phyloP scores from a whole-genome alignment of 1,140 invertebrate species.

The Drosophila repletoides region DNA sequence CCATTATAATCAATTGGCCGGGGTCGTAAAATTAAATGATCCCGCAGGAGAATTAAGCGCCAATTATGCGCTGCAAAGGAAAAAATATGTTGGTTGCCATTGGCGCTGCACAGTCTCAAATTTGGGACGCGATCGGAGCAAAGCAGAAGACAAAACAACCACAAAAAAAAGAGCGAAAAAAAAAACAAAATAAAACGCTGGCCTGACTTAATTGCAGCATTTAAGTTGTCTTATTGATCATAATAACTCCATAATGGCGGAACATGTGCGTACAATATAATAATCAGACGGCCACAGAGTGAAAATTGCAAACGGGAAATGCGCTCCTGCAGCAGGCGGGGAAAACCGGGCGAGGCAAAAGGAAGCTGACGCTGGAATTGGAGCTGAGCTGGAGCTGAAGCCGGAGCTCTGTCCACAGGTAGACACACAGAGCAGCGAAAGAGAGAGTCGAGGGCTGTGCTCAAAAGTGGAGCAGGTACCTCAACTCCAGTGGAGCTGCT shows the following conservation, averaged over 20 bases:
- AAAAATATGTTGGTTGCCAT: slow-evolving; percentile 46
- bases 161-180: slow-evolving; percentile 1
- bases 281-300: slow-evolving; percentile 72
- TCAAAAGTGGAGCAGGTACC: slow-evolving; percentile 57
- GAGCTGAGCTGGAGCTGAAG: background rate
- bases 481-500: slow-evolving; percentile 4
- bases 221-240: slow-evolving; percentile 83
- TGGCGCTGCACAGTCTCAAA: slow-evolving; percentile 64
- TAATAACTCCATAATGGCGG: slow-evolving; percentile 83
- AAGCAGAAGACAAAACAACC: slow-evolving; percentile 1
- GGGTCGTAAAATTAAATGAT: slow-evolving; percentile 82
- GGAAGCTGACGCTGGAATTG: background rate
- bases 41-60: slow-evolving; percentile 82
- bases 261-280: slow-evolving; percentile 82
- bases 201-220: slow-evolving; percentile 81
- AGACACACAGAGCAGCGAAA: background rate
- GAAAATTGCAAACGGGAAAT: slow-evolving; percentile 77
- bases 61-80: slow-evolving; percentile 66
- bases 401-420: too few relatives aligned
- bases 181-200: slow-evolving; percentile 38
- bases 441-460: slow-evolving; percentile 18
- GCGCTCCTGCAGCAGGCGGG: slow-evolving; percentile 19
- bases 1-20: slow-evolving; percentile 82
- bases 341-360: background rate
- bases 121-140: slow-evolving; percentile 60